phyloP scores from a whole-genome alignment of 2,113 vertebrate genomes.

The Halichoerus grypus region DNA sequence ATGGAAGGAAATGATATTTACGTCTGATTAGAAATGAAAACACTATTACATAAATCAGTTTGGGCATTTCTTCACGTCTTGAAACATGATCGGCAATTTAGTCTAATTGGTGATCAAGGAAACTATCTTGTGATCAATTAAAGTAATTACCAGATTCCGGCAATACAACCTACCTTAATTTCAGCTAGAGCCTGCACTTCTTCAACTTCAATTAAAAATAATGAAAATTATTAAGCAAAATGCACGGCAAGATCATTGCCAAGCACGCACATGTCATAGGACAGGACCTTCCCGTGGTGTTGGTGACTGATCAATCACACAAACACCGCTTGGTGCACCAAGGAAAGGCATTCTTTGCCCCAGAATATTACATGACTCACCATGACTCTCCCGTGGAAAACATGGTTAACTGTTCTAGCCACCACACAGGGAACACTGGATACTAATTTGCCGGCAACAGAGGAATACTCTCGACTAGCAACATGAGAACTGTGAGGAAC shows the following conservation, averaged over 20 bases:
- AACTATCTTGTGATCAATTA: slow-evolving; percentile 99
- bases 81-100: slow-evolving; percentile 97
- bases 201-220: slow-evolving; percentile 97
- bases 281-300: slow-evolving; percentile 72
- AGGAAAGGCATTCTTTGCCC: slow-evolving; percentile 56
- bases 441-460: slow-evolving; percentile 62
- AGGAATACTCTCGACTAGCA: slow-evolving; percentile 22
- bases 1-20: slow-evolving; percentile 94
- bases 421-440: background rate
- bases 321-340: slow-evolving; percentile 75
- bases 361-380: slow-evolving; percentile 46
- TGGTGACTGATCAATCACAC: slow-evolving; percentile 82
- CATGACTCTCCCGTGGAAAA: slow-evolving; percentile 22
- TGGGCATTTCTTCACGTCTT: slow-evolving; percentile 92
- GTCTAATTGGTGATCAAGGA: slow-evolving; percentile 99
- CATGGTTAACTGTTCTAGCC: slow-evolving; percentile 7
- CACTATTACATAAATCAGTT: slow-evolving; percentile 90
- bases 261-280: slow-evolving; percentile 84
- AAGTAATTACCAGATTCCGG: slow-evolving; percentile 99
- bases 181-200: slow-evolving; percentile 94
- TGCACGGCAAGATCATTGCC: slow-evolving; percentile 90
- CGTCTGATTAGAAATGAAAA: slow-evolving; percentile 93
- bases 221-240: slow-evolving; percentile 94
- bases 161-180: slow-evolving; percentile 98
- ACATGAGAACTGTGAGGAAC: slow-evolving; percentile 10